Evolutionary conservation across 1,140 invertebrate genomes (phyloP), one percentile per base, ranked within the genome.

Genomic region (Diploscapter pachys): DNA sequence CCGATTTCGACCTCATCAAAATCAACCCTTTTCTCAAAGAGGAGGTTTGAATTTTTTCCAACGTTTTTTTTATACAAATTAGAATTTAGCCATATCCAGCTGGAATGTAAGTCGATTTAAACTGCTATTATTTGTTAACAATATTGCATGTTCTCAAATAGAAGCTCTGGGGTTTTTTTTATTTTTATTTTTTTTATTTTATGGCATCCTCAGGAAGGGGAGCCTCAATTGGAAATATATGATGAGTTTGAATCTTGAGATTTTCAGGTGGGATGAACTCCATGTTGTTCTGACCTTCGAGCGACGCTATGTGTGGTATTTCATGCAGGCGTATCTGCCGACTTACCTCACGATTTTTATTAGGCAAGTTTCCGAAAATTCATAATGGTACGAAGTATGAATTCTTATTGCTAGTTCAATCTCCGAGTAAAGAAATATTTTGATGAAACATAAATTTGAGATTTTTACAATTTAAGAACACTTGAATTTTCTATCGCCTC

Each of bases 281-380:
- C 84, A 85, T 72, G 77, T 85, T 4, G 75, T 70, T 70, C 63
- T 86, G 9, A 78, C 79, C 48, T 85, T 85, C 64, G 80, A 83
- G 63, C 52, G 83, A 51, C 63, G 83, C 5, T 81, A 59, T 52
- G 73, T 80, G 59, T 84, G 80, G 79, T 85, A 86, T 65, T 83
- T 85, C 61, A 78, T 85, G 80, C 83, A 85, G 71, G 83, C 83
- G 48, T 85, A 85, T 73, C 73, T 86, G 31, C 84, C 84, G n/a
- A 83, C 83, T 11, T 81, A 85, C 72, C 69, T 84, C 6, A 84
- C 82, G 48, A 85, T 84, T 56, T 83, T 84, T 71, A 84, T 83
- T 48, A 82, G 80, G 80, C 79, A 72, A 3, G 5, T 31, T 31
- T 31, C 1, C 31, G 31, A 1, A 31, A 31, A 31, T 31, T 31